Evolutionary conservation across 2,888 invertebrate genomes (phyloP), one percentile per base, ranked within the genome.

Genomic region (Arge pagana): DNA sequence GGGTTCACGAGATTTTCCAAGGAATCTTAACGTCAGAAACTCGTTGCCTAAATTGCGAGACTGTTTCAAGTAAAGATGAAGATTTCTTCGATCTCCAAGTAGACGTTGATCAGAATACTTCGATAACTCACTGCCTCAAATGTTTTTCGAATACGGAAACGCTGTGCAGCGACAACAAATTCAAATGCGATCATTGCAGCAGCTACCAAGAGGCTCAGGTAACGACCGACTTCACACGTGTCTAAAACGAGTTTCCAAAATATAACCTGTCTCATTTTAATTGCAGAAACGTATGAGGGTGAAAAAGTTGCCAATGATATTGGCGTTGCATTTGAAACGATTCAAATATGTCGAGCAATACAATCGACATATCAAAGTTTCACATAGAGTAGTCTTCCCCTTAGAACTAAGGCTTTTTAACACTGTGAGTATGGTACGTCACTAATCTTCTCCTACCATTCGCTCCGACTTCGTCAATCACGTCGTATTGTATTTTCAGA

Each of bases 1-100:
- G 99, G 99, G 97, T 99, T 55, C 98, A 98, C 76, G 99, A 99
- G 80, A 97, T 99, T 74, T 99, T 99, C 80, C 98, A 99, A 81
- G 99, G 99, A 60, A 98, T 98, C 48, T 83, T 99, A 58, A 99
- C 99, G 3, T 98, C 98, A 77, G 99, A 99, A 82, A 99, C 99
- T 2, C 83, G 96, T 66, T 99, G 99, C 81, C 86, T 99, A 65
- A 99, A 98, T 80, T 99, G 99, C 80, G 99, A 99, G 84, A 97
- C 97, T 61, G 96, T 98, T 70, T 96, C 97, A 81, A 96, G 95
- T 80, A 99, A 98, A 80, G 98, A 99, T 79, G 99, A 99, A 78
- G 96, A 99, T 77, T 99, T 99, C 79, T 91, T 99, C 71, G 99
- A 99, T 80, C 82, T 99, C 62, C 97, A 97, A 80, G 98, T 99